Percentiles rank a stretch among this genome's conserved stretches.
Evolutionary conservation across 2,113 vertebrate genomes (phyloP).

Genomic region (Muscicapa adusta): DNA sequence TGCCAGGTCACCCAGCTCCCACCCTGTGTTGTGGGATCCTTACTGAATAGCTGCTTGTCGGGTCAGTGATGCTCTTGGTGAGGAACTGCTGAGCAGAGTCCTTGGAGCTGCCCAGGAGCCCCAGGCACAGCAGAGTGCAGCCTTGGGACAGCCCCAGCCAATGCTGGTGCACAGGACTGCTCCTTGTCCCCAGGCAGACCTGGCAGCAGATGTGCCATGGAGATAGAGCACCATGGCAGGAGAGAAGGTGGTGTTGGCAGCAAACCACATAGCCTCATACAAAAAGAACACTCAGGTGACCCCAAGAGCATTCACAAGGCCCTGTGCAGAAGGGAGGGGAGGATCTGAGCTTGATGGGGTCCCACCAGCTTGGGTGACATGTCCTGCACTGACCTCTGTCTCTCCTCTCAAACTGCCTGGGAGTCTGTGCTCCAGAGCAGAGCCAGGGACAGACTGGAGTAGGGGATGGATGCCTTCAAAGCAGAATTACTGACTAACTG

Average conservation of each 20-base stretch:
- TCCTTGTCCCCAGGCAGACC: background rate
- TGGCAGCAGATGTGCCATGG: background rate
- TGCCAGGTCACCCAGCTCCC: background rate
- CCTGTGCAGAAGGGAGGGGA: background rate
- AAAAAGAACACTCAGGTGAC: background rate
- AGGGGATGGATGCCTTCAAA: background rate
- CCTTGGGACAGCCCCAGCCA: background rate
- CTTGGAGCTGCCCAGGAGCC: background rate
- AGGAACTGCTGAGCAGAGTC: background rate
- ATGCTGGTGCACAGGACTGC: fast-evolving
- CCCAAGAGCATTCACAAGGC: background rate
- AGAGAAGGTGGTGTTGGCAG: background rate
- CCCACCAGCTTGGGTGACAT: background rate
- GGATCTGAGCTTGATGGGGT: background rate
- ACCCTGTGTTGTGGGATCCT: fast-evolving
- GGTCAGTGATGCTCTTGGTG: fast-evolving
- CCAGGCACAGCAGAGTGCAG: fast-evolving
- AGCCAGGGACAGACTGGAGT: background rate
- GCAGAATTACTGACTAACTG: background rate
- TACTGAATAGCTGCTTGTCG: fast-evolving
- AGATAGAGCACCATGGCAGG: fast-evolving
- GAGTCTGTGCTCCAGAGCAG: background rate
- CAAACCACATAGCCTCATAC: background rate
- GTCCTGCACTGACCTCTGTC: background rate
- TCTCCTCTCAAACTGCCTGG: background rate